Conservation (phyloP, 2,888 invertebrate species). For the Nemoura dubitans region DNA sequence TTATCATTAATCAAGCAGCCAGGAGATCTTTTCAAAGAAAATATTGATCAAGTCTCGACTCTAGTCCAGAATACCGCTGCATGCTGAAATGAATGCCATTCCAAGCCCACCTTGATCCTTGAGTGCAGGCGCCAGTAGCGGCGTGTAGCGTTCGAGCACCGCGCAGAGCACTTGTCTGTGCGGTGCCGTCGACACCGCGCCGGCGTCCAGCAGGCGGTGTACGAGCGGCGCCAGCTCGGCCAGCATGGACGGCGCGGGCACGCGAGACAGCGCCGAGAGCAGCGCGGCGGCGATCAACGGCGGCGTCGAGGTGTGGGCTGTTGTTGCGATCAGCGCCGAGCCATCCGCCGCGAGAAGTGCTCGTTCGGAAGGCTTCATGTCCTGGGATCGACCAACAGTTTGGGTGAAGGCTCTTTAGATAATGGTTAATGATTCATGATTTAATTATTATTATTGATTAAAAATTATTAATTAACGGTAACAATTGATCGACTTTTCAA, state of each 20-base stretch:
- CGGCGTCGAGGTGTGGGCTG: constrained; percentile 50
- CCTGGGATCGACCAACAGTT: too few species aligned
- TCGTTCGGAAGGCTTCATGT: neutral
- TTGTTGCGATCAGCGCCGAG: constrained; percentile 35
- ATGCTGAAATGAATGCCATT: too few species aligned
- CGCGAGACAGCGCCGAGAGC: constrained; percentile 51
- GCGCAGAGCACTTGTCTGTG: constrained; percentile 29
- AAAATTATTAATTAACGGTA: too few species aligned
- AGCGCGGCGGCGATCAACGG: constrained; percentile 52
- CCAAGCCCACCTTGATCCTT: neutral
- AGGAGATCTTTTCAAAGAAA: too few species aligned
- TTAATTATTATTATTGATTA: too few species aligned
- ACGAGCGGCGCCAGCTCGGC: constrained; percentile 51
- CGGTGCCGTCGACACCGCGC: constrained; percentile 29
- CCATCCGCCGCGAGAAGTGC: neutral
- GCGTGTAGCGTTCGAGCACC: neutral
- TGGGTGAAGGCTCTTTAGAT: too few species aligned
- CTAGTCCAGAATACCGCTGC: too few species aligned
- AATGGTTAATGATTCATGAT: too few species aligned
- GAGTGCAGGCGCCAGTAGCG: neutral
- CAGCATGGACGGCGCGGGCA: constrained; percentile 53
- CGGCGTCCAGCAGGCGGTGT: constrained; percentile 29
- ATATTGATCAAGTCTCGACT: too few species aligned
- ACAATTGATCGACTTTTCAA: too few species aligned
- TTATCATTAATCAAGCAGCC: too few species aligned